Conservation (phyloP, 2,797 vertebrate genomes). For the Champsocephalus gunnari region DNA sequence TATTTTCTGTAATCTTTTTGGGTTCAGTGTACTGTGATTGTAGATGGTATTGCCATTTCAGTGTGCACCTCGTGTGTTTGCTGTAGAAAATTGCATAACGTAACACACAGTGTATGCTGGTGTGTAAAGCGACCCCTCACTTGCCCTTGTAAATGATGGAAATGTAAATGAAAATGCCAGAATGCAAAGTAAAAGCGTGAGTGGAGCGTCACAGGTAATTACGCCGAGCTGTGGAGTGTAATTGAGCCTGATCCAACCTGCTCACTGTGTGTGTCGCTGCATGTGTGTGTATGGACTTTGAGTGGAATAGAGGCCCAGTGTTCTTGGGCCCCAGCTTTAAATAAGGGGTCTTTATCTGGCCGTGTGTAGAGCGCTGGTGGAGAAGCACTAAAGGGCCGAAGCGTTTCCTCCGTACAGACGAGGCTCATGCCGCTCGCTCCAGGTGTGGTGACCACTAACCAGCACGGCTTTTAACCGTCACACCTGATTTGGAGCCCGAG, state of each 20-base stretch:
- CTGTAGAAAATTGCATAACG: constrained; percentile 3
- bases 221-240: constrained; percentile 59
- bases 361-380: constrained; percentile 52
- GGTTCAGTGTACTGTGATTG: neutral
- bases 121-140: constrained; percentile 12
- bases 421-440: constrained; percentile 59
- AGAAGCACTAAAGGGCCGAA: constrained; percentile 66
- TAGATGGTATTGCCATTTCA: neutral
- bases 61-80: neutral
- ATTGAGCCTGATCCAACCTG: constrained; percentile 77
- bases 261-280: constrained; percentile 43
- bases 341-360: constrained; percentile 78
- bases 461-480: constrained; percentile 69
- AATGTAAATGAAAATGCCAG: constrained; percentile 67
- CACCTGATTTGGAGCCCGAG: constrained; percentile 63
- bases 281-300: constrained; percentile 29
- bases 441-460: constrained; percentile 74
- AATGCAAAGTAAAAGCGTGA: constrained; percentile 65
- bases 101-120: neutral
- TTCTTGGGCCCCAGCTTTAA: constrained; percentile 67
- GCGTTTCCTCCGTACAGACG: constrained; percentile 65
- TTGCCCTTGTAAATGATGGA: constrained; percentile 48
- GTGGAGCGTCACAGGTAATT: constrained; percentile 69
- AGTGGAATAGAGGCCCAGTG: constrained; percentile 79
- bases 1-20: neutral